Evolutionary conservation across 2,113 vertebrate species (phyloP).

Genomic region (Oryzias curvinotus): DNA sequence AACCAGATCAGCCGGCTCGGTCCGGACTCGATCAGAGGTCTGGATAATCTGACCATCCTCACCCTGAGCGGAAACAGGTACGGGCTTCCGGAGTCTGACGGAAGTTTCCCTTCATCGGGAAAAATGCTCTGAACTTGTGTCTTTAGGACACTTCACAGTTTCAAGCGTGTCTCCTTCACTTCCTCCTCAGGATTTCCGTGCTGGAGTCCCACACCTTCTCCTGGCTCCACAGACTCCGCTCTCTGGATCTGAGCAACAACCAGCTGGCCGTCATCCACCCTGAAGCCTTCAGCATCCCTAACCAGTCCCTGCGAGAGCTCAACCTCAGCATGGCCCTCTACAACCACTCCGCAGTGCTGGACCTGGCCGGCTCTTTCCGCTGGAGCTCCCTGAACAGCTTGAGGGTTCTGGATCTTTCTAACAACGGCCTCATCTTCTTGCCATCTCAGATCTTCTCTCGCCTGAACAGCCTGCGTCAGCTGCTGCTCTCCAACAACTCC

Average conservation of each 20-base stretch:
- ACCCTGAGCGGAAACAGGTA: constrained; percentile 81
- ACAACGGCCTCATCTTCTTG: constrained; percentile 62
- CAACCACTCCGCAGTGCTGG: constrained; percentile 67
- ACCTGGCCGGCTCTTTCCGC: constrained; percentile 58
- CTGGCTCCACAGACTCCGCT: constrained; percentile 69
- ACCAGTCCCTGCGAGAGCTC: constrained; percentile 73
- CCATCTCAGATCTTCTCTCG: constrained; percentile 56
- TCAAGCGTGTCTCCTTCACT: constrained; percentile 2
- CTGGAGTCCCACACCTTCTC: constrained; percentile 74
- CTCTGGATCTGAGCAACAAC: constrained; percentile 80
- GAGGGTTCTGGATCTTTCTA: constrained; percentile 63
- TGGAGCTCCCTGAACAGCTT: constrained; percentile 59
- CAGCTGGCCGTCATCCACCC: constrained; percentile 74
- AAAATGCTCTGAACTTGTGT: background rate
- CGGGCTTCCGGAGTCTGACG: background rate
- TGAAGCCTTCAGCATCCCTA: constrained; percentile 70
- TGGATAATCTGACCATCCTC: constrained; percentile 76
- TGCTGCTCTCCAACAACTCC: constrained; percentile 80
- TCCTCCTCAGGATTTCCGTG: constrained; percentile 66
- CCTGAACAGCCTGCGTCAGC: constrained; percentile 46
- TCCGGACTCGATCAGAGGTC: constrained; percentile 67
- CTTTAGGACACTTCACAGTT: background rate
- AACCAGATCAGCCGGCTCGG: constrained; percentile 72
- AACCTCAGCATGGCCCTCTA: constrained; percentile 81
- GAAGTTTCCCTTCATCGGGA: no score